Base-by-base conservation (phyloP, 2,888 invertebrate species). In the Caradrina kadenii region DNA sequence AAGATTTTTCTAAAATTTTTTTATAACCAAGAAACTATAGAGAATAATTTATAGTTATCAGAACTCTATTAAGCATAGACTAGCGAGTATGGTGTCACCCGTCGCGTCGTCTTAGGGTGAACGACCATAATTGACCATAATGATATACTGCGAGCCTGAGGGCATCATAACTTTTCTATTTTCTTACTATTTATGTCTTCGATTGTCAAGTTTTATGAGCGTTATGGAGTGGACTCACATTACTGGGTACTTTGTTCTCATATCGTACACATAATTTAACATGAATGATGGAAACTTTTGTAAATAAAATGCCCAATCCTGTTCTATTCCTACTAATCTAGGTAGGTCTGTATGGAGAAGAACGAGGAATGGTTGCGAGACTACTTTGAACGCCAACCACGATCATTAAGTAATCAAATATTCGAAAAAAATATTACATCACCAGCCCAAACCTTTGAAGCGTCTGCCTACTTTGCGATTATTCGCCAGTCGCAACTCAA, bases 111-210 rank as follows among this genome's bases (percentile, higher is more conserved):
- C 22, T 21, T 52, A 48, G 55, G 80, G 59, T 75, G 49, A 63
- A 68, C 22, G 80, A 48, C 80, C 80, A 67, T 76, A 67, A 79
- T 78, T 79, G 59, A 62, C 39, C 58, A 63, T 76, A 79, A 75
- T 75, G 62, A 75, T 52, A 68, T 59, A 50, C 26, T 22, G 7
- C 50, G 7, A 67, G 80, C 59, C 39, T 68, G 48, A 26, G 54
- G 80, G 56, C 61, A 56, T 56, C 21, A 66, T 59, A 55, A 59
- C 7, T 63, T 45, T 55, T 73, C 49, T 45, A 49, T 61, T 79
- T 73, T 63, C 52, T 22, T 52, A 48, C n/a, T 53, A 73, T 73
- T 73, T 39, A 53, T 62, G 11, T n/a, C 17, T 45, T 45, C 17
- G 35, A 39, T 58, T 39, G 48, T 42, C 58, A 52, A 31, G 45